Conservation (phyloP, 1,140 invertebrate genomes). For the Drosophila nigrodunni region DNA sequence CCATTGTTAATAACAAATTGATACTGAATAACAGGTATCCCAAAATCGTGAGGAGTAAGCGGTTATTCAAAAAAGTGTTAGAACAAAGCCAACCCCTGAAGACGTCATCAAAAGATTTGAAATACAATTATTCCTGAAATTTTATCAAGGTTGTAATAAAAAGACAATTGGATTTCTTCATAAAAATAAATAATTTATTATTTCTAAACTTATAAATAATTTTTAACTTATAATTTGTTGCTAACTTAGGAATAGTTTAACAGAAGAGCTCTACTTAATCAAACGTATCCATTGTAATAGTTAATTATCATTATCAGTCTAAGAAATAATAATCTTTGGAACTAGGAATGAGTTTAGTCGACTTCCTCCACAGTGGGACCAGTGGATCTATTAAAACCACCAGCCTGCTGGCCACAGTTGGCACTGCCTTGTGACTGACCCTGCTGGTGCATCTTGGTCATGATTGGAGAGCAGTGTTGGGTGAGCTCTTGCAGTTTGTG, state of each 20-base stretch:
- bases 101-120: no score
- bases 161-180: not conserved
- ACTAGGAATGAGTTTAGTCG: conserved; percentile 85
- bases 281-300: not conserved
- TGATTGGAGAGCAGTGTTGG: conserved; percentile 86
- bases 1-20: no score
- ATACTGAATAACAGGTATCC: no score
- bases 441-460: conserved; percentile 86
- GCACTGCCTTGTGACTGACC: conserved; percentile 67
- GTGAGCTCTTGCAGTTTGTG: conserved; percentile 86
- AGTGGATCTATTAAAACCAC: conserved; percentile 83
- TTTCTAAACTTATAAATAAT: no score
- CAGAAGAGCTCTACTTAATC: conserved; percentile 7
- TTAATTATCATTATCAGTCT: conserved; percentile 31
- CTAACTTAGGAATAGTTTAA: conserved; percentile 46
- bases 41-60: no score
- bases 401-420: conserved; percentile 83
- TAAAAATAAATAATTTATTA: conserved; percentile 17
- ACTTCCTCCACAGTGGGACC: conserved; percentile 90
- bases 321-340: not conserved
- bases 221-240: conserved; percentile 46
- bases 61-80: no score
- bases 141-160: no score
- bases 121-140: no score
- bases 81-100: no score